These are phyloP conservation scores for Parazoanthus atlanticus DNA, from an alignment of 92 coral and sea anemone species.

Conservation along the genomic window DNA sequence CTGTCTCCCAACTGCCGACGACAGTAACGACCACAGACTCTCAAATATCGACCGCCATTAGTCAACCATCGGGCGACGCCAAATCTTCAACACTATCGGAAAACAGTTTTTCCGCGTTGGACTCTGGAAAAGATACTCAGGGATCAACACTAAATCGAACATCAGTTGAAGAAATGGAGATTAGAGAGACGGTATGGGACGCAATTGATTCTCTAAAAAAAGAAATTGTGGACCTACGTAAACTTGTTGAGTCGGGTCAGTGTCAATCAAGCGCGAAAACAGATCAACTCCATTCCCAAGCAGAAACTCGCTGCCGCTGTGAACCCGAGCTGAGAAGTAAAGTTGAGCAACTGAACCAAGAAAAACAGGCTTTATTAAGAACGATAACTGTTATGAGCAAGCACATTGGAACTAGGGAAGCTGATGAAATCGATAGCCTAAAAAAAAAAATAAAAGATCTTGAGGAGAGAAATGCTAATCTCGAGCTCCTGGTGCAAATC, in stretches of 20 bases:
- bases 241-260: too few species aligned
- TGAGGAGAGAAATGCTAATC: background rate
- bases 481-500: background rate
- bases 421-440: background rate
- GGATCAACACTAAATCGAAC: too few species aligned
- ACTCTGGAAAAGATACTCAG: too few species aligned
- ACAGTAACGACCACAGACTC: background rate
- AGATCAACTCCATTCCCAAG: too few species aligned
- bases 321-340: background rate
- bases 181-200: too few species aligned
- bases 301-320: background rate
- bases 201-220: too few species aligned
- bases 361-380: background rate
- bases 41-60: background rate
- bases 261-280: too few species aligned
- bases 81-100: background rate
- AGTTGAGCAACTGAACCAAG: slow-evolving; percentile 2
- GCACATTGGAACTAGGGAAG: slow-evolving; percentile 1
- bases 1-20: too few species aligned
- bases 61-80: background rate
- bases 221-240: too few species aligned
- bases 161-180: too few species aligned
- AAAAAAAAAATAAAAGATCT: background rate
- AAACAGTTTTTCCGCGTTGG: too few species aligned
- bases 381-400: slow-evolving; percentile 1